Percentiles rank a stretch among this genome's conserved stretches.
Evolutionary conservation across 2,797 vertebrate genomes (phyloP).

Genomic region (Leontopithecus rosalia): DNA sequence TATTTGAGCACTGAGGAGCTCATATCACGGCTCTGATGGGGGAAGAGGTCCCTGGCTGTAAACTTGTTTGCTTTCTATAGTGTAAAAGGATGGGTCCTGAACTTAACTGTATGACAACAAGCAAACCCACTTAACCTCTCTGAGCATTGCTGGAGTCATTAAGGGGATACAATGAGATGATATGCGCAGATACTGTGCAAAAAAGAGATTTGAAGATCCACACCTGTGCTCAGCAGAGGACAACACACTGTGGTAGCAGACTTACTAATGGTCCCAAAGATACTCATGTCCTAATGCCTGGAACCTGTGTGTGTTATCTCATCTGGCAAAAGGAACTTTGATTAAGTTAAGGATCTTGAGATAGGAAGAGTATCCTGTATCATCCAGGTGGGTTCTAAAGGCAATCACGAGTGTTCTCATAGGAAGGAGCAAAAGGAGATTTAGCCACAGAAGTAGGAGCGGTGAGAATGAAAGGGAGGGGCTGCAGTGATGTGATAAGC

Average conservation of each 20-base stretch:
- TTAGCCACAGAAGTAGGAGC: neutral
- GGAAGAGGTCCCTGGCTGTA: neutral
- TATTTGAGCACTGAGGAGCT: neutral
- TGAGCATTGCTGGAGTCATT: neutral
- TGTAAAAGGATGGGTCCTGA: neutral
- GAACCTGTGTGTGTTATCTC: neutral
- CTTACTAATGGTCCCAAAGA: neutral
- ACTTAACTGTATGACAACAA: neutral
- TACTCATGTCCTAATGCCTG: too few species aligned
- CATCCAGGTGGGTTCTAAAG: neutral
- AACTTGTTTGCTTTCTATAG: neutral
- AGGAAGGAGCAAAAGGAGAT: neutral
- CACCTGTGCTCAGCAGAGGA: neutral
- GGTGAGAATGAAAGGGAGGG: neutral
- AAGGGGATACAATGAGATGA: neutral
- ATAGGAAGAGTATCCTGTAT: neutral
- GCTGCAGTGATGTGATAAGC: neutral
- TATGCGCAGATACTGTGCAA: neutral
- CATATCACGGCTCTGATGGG: neutral
- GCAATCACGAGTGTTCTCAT: neutral
- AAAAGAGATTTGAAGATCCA: neutral
- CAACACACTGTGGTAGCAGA: too few species aligned
- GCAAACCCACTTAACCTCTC: neutral
- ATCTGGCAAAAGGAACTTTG: neutral
- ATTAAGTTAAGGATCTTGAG: neutral